Evolutionary conservation across 1,140 invertebrate species (phyloP), one percentile per base, ranked within the genome.

Genomic region (Drosophila tsacasi): DNA sequence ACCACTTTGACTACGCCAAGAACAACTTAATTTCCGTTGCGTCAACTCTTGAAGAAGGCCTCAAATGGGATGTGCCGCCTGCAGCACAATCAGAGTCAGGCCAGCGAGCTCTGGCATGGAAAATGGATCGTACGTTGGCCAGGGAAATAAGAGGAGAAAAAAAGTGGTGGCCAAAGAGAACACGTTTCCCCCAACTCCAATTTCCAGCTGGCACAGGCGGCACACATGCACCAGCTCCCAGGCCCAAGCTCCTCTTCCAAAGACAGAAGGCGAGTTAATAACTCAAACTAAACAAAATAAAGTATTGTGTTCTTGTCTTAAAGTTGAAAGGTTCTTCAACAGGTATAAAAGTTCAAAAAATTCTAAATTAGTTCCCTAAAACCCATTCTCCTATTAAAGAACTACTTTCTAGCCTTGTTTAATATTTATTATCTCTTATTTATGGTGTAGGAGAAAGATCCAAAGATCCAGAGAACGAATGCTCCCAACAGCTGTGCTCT

Each of bases 211-310:
- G 54, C 46, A 37, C 35, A 37, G 35, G 37, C 42, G 23, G n/a
- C 37, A 44, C 61, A 66, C 42, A 61, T 61, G 42, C 66, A 21
- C 61, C 46, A 66, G 21, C 40, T 49, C 37, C 17, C 65, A 49
- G 21, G 19, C 30, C 12, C 15, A 23, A 37, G 30, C 42, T 65
- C 23, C 17, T 50, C 49, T 12, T 19, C 74, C 67, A 47, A 76
- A 77, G 74, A 64, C 52, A 71, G 71, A 69, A 65, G 60, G 66
- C 84, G 83, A 79, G 85, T 85, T 89, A 89, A 89, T 90, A 89
- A 89, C 85, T 87, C 83, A 89, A 79, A 85, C 84, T 89, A 90
- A 89, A 89, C 85, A 89, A 79, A n/a, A n/a, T n/a, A n/a, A n/a
- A n/a, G 0, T 23, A 8, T 3, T 0, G 7, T 25, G 7, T 23